A percentile compares a stretch with the other conserved stretches of the same genome.
These are phyloP conservation scores for Harlomillsia oculata DNA, from an alignment of 1,140 invertebrate genomes.

Conservation along the genomic window DNA sequence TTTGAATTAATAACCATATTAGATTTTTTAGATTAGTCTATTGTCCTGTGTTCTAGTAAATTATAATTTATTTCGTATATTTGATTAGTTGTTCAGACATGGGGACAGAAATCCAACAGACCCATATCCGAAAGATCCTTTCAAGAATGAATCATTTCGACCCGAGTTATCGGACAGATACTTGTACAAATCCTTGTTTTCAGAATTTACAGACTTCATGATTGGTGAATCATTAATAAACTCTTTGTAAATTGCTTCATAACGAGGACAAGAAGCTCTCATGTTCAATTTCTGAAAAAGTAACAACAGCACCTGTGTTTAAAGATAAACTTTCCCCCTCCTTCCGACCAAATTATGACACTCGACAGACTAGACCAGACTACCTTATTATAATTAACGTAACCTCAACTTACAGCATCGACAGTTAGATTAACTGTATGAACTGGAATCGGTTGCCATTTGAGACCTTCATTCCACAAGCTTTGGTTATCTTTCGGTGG, in stretches of 20 bases:
- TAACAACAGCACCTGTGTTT: slow-evolving; percentile 3
- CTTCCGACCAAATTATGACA: not conserved
- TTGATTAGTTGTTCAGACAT: slow-evolving; percentile 19
- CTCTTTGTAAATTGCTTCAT: slow-evolving; percentile 43
- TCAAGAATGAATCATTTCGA: slow-evolving; percentile 49
- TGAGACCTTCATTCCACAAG: slow-evolving; percentile 58
- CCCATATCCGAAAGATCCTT: slow-evolving; percentile 60
- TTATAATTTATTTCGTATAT: no score
- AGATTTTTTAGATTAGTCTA: no score
- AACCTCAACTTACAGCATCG: slow-evolving; percentile 60
- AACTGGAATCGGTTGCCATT: slow-evolving; percentile 81
- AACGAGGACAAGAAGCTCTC: slow-evolving; percentile 53
- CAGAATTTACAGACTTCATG: slow-evolving; percentile 47
- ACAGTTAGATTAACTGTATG: slow-evolving; percentile 56
- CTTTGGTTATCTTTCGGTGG: slow-evolving; percentile 55
- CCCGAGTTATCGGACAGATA: slow-evolving; percentile 57
- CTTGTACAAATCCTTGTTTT: slow-evolving; percentile 52
- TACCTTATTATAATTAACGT: not conserved
- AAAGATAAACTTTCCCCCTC: not conserved
- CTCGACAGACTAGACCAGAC: not conserved
- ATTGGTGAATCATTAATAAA: slow-evolving; percentile 43
- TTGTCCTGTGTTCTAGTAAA: no score
- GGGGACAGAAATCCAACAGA: slow-evolving; percentile 50
- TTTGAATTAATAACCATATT: no score
- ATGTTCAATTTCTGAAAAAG: slow-evolving; percentile 47